phyloP scores from a whole-genome alignment of 2,113 vertebrate species.

The Pelodiscus sinensis region DNA sequence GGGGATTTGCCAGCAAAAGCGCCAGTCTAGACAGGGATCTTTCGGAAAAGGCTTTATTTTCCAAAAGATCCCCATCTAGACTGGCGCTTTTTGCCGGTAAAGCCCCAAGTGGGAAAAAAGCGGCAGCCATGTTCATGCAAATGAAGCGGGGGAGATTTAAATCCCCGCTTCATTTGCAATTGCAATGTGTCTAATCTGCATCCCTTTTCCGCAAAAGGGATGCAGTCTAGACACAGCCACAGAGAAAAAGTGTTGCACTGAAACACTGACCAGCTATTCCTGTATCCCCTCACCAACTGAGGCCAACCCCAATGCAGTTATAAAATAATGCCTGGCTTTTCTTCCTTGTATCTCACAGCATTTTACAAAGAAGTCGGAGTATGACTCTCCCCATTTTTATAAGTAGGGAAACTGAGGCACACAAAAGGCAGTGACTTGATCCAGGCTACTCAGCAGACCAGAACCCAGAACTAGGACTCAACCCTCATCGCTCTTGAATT shows the following conservation, averaged over 20 bases:
- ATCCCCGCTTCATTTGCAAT: too few species aligned
- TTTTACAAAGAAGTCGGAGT: background rate
- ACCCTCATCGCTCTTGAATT: background rate
- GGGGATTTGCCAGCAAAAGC: too few species aligned
- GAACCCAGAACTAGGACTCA: background rate
- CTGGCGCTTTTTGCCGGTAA: too few species aligned
- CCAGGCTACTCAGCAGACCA: background rate
- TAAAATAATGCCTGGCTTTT: background rate
- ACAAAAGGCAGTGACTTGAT: background rate
- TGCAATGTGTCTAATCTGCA: too few species aligned
- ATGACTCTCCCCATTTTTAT: background rate
- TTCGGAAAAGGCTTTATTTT: too few species aligned
- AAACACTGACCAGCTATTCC: background rate
- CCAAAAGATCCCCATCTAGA: too few species aligned
- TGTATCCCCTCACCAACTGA: fast-evolving
- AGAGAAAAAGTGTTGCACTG: background rate
- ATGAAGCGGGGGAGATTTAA: too few species aligned
- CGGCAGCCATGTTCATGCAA: too few species aligned
- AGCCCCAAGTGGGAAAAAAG: too few species aligned
- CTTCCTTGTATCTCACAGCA: background rate
- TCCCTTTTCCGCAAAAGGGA: too few species aligned
- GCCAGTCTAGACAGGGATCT: too few species aligned
- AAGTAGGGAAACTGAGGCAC: background rate
- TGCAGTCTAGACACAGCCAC: too few species aligned
- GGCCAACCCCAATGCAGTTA: background rate